Percentiles rank a stretch among this genome's conserved stretches.
Evolutionary conservation across 2,113 vertebrate species (phyloP).

Genomic region (Sorex araneus): DNA sequence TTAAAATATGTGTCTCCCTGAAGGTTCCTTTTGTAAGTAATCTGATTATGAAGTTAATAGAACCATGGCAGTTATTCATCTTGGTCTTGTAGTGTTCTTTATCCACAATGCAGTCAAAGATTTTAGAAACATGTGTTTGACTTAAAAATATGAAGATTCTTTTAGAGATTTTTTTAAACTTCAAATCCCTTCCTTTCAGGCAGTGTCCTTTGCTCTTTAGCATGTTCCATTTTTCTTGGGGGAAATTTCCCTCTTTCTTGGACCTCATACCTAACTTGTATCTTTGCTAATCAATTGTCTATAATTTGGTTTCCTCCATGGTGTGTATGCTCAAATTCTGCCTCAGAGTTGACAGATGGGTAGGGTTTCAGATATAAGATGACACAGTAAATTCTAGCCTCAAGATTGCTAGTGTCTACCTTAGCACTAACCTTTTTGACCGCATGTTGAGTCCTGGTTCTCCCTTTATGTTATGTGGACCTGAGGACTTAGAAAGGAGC

Average conservation of each 20-base stretch:
- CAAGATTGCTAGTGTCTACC: neutral
- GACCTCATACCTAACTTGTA: neutral
- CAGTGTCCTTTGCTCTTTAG: neutral
- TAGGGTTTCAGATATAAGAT: neutral
- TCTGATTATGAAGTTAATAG: conserved; percentile 58
- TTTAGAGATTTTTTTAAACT: neutral
- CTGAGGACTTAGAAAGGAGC: neutral
- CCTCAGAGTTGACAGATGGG: neutral
- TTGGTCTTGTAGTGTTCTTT: neutral
- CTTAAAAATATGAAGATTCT: conserved; percentile 5
- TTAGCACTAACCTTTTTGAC: neutral
- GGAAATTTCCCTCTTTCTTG: neutral
- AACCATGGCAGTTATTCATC: neutral
- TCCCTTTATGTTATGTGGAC: neutral
- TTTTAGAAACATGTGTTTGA: conserved; percentile 45
- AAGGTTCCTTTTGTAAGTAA: neutral
- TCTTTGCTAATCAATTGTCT: neutral
- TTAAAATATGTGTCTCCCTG: conserved; percentile 20
- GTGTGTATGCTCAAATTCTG: neutral
- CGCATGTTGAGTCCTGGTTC: neutral
- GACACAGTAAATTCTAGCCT: neutral
- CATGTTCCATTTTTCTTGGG: neutral
- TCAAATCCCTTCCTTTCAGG: neutral
- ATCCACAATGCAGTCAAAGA: neutral
- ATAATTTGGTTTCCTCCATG: neutral